These are phyloP conservation scores for Catostylus mosaicus DNA, from an alignment of 30 jellyfish, hydroid and myxozoan species.

Conservation along the genomic window DNA sequence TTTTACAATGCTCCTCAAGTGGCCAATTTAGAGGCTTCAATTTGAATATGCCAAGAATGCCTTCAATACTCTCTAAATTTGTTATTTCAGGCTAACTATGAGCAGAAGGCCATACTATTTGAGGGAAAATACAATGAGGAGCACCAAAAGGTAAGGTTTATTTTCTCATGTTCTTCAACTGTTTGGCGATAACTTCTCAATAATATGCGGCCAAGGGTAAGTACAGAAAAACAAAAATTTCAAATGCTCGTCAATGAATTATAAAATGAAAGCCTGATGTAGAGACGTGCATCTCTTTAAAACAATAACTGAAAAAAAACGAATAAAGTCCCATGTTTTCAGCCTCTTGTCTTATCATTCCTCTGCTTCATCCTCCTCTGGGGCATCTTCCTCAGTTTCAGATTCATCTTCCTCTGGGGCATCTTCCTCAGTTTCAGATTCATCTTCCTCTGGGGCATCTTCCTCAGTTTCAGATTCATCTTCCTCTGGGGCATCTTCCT, in stretches of 20 bases:
- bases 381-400: background rate
- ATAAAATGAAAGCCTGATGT: background rate
- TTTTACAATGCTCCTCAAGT: no score
- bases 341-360: background rate
- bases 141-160: constrained; percentile 43
- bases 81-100: constrained; percentile 19
- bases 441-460: constrained; percentile 12
- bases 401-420: background rate
- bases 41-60: no score
- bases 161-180: no score
- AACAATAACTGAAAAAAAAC: background rate
- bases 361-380: constrained; percentile 1
- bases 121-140: constrained; percentile 65
- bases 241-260: background rate
- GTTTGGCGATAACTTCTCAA: constrained; percentile 3
- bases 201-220: background rate
- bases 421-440: background rate
- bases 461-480: no score
- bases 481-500: constrained; percentile 9
- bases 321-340: background rate
- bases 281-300: background rate
- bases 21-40: no score
- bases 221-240: background rate
- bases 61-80: background rate
- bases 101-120: constrained; percentile 56